phyloP scores from a whole-genome alignment of 2,113 vertebrate species.

The Rhinichthys klamathensis region DNA sequence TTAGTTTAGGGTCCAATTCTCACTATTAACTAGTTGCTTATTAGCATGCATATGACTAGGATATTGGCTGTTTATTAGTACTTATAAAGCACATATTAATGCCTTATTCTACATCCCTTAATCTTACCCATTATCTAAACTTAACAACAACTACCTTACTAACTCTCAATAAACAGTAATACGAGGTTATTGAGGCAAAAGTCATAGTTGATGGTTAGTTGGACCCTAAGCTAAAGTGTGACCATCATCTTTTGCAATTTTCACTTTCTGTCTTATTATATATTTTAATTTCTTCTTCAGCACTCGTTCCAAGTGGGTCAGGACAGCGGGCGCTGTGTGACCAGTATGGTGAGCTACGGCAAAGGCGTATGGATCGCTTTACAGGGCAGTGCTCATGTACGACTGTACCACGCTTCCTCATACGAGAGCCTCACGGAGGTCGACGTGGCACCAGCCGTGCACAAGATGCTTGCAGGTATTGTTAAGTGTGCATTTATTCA shows the following conservation, averaged over 20 bases:
- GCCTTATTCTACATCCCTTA: too few relatives aligned
- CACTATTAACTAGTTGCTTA: too few relatives aligned
- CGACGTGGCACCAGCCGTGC: constrained; percentile 93
- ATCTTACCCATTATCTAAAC: too few relatives aligned
- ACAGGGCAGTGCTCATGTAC: constrained; percentile 93
- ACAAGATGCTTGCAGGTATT: constrained; percentile 98
- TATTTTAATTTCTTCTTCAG: constrained; percentile 64
- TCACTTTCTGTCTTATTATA: background rate
- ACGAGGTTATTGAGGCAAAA: too few relatives aligned
- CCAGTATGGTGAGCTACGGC: constrained; percentile 90
- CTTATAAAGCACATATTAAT: too few relatives aligned
- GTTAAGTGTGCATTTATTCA: background rate
- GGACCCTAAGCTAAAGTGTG: too few relatives aligned
- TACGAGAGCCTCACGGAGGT: constrained; percentile 92
- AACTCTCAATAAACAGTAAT: too few relatives aligned
- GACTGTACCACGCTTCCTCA: constrained; percentile 89
- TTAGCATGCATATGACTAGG: too few relatives aligned
- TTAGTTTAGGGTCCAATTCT: too few relatives aligned
- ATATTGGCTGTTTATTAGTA: too few relatives aligned
- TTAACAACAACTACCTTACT: too few relatives aligned
- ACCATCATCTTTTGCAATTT: background rate
- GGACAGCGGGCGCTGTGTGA: constrained; percentile 88
- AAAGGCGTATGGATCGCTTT: constrained; percentile 90
- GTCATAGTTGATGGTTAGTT: too few relatives aligned
- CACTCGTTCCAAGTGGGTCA: constrained; percentile 89